Evolutionary conservation across 1,140 invertebrate species (phyloP), one percentile per base, ranked within the genome.

Genomic region (Mizuhopecten yessoensis): DNA sequence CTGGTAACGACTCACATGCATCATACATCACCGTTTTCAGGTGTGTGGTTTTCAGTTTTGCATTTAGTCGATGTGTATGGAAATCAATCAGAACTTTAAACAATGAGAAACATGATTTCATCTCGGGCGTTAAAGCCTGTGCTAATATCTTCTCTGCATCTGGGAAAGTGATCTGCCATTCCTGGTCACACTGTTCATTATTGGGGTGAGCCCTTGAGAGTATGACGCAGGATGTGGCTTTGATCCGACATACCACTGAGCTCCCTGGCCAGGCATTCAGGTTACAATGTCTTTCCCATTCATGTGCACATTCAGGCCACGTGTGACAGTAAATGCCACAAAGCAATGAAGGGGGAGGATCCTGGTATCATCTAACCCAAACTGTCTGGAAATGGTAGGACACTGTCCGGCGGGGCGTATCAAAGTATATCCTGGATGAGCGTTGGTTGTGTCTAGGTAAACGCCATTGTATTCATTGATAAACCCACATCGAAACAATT

Each of bases 101-200:
- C 23, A 75, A 29, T 29, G 57, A 75, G 57, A 75, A 75, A 75
- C 57, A 75, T 7, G 57, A 75, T 75, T 75, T 75, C 57, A 75
- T 75, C 3, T 75, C 57, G n/a, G 57, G n/a, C 7, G 57, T 75
- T 29, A 75, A 75, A 75, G 57, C 57, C 5, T 75, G 23, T 7
- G 57, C 57, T 29, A 75, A 75, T 5, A 75, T 5, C 11, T 29
- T 75, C 5, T 75, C 57, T 29, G 57, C 57, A n/a, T 5, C 5
- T 75, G 57, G 57, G 29, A 75, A 75, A 29, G 23, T 75, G 5
- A 75, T 7, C 23, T 75, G 57, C 57, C 57, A 75, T 29, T 75
- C 57, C 57, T 75, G n/a, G 0, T 29, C 23, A 0, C 9, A 9
- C 0, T 75, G 57, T 29, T n/a, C 57, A 29, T 0, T n/a, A n/a